A percentile compares a stretch with the other conserved stretches of the same genome.
Evolutionary conservation across 2,113 vertebrate species (phyloP).

Genomic region (Tonatia bakeri): DNA sequence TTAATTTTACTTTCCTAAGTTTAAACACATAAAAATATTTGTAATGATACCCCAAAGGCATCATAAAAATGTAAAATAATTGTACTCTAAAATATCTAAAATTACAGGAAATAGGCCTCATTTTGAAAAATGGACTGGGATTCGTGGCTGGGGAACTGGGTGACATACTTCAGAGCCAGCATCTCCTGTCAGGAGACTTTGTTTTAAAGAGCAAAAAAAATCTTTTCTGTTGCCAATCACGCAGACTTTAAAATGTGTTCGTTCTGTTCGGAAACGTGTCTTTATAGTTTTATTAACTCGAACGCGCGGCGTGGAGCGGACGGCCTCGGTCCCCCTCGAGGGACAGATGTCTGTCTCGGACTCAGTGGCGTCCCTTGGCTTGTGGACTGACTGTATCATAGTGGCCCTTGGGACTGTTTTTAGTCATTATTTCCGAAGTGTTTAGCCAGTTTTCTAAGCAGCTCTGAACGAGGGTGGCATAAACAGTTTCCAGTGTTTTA

Average conservation of each 20-base stretch:
- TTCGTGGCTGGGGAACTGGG: slow-evolving; percentile 63
- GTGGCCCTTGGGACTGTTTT: background rate
- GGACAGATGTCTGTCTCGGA: background rate
- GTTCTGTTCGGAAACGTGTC: background rate
- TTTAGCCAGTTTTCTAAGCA: background rate
- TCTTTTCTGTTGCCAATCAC: background rate
- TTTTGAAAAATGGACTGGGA: slow-evolving; percentile 76
- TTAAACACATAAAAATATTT: slow-evolving; percentile 83
- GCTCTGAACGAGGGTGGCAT: background rate
- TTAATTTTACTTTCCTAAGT: slow-evolving; percentile 83
- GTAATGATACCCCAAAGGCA: slow-evolving; percentile 81
- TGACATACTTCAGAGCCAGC: slow-evolving; percentile 66
- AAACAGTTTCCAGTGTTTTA: background rate
- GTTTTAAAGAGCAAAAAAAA: background rate
- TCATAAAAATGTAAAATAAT: slow-evolving; percentile 85
- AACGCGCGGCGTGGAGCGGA: background rate
- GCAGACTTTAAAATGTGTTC: background rate
- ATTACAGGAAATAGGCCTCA: slow-evolving; percentile 80
- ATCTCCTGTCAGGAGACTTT: slow-evolving; percentile 64
- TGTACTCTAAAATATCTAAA: slow-evolving; percentile 79
- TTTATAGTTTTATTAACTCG: background rate
- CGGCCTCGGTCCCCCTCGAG: background rate
- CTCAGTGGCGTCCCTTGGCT: background rate
- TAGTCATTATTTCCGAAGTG: background rate
- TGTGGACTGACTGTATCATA: background rate